Conservation (phyloP, 2,888 invertebrate genomes). For the Drosophila pullipes region DNA sequence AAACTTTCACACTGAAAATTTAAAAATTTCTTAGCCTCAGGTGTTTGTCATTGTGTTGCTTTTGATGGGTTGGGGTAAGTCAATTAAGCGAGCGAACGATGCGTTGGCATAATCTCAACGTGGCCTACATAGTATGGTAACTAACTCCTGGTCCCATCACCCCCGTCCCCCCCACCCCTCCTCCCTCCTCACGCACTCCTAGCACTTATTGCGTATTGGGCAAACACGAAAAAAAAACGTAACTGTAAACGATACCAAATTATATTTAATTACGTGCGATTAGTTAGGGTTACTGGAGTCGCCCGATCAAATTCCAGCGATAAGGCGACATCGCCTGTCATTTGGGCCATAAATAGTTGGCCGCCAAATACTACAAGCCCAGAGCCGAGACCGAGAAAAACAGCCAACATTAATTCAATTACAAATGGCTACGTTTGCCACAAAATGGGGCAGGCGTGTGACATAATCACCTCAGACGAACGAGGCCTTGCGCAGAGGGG, state of each 20-base stretch:
- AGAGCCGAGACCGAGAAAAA: constrained; percentile 7
- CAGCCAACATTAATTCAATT: constrained; percentile 79
- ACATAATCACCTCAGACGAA: constrained; percentile 65
- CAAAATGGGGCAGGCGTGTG: constrained; percentile 75
- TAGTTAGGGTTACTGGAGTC: constrained; percentile 84
- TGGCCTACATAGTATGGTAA: constrained; percentile 46
- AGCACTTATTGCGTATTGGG: constrained; percentile 8
- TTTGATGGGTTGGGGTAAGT: constrained; percentile 5
- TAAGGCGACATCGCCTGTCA: constrained; percentile 71
- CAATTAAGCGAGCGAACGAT: constrained; percentile 65
- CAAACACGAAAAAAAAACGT: constrained; percentile 35
- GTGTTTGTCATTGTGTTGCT: background rate
- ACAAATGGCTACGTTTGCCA: constrained; percentile 75
- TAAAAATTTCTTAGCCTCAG: constrained; percentile 19
- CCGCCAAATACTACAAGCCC: constrained; percentile 23
- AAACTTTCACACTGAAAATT: constrained; percentile 24
- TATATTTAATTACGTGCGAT: constrained; percentile 84
- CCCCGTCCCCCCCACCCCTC: background rate
- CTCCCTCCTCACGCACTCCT: background rate
- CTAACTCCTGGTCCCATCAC: background rate
- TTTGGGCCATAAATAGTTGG: constrained; percentile 65
- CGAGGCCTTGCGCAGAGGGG: background rate
- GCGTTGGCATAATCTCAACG: constrained; percentile 54
- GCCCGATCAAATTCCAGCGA: constrained; percentile 81
- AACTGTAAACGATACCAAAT: constrained; percentile 82